Base-by-base conservation (phyloP, 1,140 invertebrate genomes). In the Amyelois transitella region DNA sequence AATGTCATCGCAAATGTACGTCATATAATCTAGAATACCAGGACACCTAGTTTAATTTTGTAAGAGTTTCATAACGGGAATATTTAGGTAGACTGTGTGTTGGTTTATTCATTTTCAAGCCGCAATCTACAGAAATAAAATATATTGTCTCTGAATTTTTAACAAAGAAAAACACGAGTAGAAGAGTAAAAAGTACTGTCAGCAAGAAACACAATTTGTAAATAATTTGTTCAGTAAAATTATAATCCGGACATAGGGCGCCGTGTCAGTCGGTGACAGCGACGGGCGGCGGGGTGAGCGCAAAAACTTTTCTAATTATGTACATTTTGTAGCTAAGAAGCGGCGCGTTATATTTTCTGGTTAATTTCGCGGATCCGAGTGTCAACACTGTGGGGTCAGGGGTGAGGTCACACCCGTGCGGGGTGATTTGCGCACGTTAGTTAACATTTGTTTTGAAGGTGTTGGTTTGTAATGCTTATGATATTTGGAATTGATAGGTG, bases 301-400 rank as follows among this genome's bases (percentile, higher is more conserved):
- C 84, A 86, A 84, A 87, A 87, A 87, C 84, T 87, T 87, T 86
- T 75, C 75, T 87, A 87, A 87, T 86, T 87, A 86, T 86, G 75
- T 82, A 81, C 75, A 87, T 86, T 87, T 86, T 78, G 84, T 78
- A 80, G 79, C 70, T 76, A 84, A 87, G 79, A 83, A 76, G 64
- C 71, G 66, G 65, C 68, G 66, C 67, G 70, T 82, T 82, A 81
- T 78, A 77, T 80, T 84, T 75, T 77, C 71, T 74, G 81, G 66
- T 81, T 77, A 74, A 79, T 82, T 80, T 81, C 64, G 58, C 56
- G 70, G 60, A 77, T 81, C 60, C 67, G 60, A 58, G 68, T 59
- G 69, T 72, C 70, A 70, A 75, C 68, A 68, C 54, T 12, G 25
- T 24, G 22, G 38, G 53, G 24, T 52, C 44, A 22, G 43, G 55